phyloP scores from a whole-genome alignment of 2,113 vertebrate species.

The Smithornis capensis region DNA sequence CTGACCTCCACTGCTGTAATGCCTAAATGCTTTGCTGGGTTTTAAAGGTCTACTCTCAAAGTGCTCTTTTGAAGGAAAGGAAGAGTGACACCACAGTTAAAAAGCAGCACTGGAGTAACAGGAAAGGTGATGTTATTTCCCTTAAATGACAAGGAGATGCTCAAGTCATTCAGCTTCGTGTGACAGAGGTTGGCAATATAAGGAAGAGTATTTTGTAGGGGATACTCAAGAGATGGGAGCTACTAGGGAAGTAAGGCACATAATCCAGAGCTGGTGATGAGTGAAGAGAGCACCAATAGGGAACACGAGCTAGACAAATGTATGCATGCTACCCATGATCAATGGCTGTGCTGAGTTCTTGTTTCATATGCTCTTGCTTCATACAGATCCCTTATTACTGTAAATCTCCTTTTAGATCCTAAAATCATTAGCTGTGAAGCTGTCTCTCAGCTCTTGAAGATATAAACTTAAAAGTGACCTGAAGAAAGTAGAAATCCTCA shows the following conservation, averaged over 20 bases:
- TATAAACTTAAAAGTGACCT: background rate
- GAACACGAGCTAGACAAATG: background rate
- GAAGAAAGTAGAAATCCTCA: background rate
- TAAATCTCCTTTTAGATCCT: background rate
- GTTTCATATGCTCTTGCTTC: background rate
- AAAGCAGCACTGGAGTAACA: background rate
- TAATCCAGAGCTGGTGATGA: background rate
- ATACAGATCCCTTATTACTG: background rate
- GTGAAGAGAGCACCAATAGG: background rate
- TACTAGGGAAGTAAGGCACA: background rate
- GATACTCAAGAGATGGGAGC: background rate
- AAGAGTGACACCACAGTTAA: background rate
- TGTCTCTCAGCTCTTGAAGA: background rate
- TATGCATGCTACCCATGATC: background rate
- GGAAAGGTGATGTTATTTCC: background rate
- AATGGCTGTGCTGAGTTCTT: background rate
- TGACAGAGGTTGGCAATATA: background rate
- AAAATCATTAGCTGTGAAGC: background rate
- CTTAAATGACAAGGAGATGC: background rate
- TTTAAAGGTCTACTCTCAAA: background rate
- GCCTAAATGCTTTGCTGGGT: background rate
- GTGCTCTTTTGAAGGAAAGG: background rate
- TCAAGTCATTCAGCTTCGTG: rapidly evolving
- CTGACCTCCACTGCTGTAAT: background rate
- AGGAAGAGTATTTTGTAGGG: background rate